Evolutionary conservation across 2,888 invertebrate species (phyloP), one percentile per base, ranked within the genome.

Genomic region (Eustalomyia histrio): DNA sequence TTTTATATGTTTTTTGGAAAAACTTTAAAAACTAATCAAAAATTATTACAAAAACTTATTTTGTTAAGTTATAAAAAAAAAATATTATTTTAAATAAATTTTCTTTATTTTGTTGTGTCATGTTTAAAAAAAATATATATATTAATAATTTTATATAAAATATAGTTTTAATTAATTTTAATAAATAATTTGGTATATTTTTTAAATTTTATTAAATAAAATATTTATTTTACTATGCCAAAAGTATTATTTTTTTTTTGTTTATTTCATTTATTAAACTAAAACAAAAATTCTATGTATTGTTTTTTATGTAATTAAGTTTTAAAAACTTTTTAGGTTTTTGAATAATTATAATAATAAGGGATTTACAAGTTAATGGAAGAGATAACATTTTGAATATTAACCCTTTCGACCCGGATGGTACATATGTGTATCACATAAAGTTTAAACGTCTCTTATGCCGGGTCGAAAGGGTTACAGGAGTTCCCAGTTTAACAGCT

Each of bases 231-330:
- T 81, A 60, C 81, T 73, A 82, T 76, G 79, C 82, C 82, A 79
- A 79, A 82, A 82, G 82, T 82, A 82, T 82, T 82, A 79, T 76
- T 69, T 73, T 79, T 47, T 82, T 82, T 76, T 76, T 69, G 69
- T 79, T 47, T 35, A 33, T 43, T 72, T 55, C 29, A 43, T 39
- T 39, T 39, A 12, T 39, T 39, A 39, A 39, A 12, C 14, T n/a
- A n/a, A 39, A 39, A 12, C 6, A 39, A 39, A 39, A 52, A 50
- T 55, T 76, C 35, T 67, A 57, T 64, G 39, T 53, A 64, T 63
- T 55, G 50, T 71, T 60, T 52, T n/a, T 57, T 76, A 50, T 58
- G 63, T 64, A 47, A 12, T 17, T 58, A 63, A 29, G 50, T 57
- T 60, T 75, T 29, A 50, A 57, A 58, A 35, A 1, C 7, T 33